Evolutionary conservation across 2,888 invertebrate genomes (phyloP).

Genomic region (Drosophila crucigera): DNA sequence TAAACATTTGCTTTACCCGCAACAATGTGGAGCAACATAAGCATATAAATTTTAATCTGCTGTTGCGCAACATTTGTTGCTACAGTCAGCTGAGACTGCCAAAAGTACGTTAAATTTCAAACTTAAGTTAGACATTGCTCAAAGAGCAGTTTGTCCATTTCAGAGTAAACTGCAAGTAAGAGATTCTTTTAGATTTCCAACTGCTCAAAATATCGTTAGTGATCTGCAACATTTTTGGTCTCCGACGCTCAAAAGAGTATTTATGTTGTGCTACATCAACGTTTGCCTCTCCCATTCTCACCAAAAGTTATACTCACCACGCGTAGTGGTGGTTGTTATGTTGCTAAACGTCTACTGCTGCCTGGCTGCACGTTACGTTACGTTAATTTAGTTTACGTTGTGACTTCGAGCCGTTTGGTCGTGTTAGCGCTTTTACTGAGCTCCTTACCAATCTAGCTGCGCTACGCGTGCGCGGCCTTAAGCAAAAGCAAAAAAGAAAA

Average conservation of each 20-base stretch:
- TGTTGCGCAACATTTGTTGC: constrained; percentile 16
- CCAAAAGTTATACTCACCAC: constrained; percentile 44
- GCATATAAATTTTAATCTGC: not conserved
- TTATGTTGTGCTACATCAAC: constrained; percentile 8
- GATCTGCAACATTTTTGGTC: not conserved
- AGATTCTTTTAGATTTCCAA: not conserved
- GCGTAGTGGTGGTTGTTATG: constrained; percentile 19
- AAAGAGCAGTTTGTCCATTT: not conserved
- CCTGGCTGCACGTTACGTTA: constrained; percentile 9
- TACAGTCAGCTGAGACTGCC: not conserved
- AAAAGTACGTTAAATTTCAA: not conserved
- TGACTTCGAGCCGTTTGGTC: constrained; percentile 63
- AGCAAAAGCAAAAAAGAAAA: constrained; percentile 45
- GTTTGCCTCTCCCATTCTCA: constrained; percentile 13
- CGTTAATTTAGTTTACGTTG: constrained; percentile 63
- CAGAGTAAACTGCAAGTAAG: not conserved
- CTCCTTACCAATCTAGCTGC: constrained; percentile 26
- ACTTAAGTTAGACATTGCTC: not conserved
- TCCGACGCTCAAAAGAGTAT: constrained; percentile 10
- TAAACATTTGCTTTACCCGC: constrained; percentile 5
- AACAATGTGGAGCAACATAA: constrained; percentile 10
- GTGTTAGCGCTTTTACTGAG: constrained; percentile 43
- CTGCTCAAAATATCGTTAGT: not conserved
- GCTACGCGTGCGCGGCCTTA: constrained; percentile 68
- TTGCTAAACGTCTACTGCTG: constrained; percentile 17